Base-by-base conservation (phyloP, 2,113 vertebrate genomes). In the Carlito syrichta region DNA sequence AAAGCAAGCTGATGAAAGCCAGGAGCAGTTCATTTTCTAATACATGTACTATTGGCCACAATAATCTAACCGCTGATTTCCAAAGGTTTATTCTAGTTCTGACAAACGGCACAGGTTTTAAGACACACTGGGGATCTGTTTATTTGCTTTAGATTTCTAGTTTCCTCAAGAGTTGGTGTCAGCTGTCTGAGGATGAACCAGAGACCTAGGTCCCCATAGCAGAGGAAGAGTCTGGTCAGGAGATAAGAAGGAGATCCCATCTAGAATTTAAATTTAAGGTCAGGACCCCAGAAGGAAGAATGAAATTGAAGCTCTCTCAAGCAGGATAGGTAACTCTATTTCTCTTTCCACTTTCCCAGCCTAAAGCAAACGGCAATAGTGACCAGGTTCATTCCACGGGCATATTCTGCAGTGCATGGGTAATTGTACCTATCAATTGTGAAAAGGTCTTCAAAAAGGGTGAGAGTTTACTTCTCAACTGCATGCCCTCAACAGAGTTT, bases 31-130 rank as follows among this genome's bases (percentile, higher is more conserved):
- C 89, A 60, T 17, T n/a, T 73, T 74, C 43, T n/a, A 81, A 54
- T 68, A 54, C 43, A 20, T 27, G 38, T 62, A 35, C 81, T 91
- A 58, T 27, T 56, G 58, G 86, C 82, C 38, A 48, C 30, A 45
- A 3, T 73, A 6, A 40, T 74, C 52, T 79, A 76, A 86, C 79
- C 48, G 56, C 82, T 96, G 50, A 54, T 87, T 95, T 96, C 85
- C 76, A 56, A 76, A 73, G 60, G 69, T 62, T 95, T 94, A 60
- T 89, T 74, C 56, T 92, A 35, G 71, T 95, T 60, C 52, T 89
- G 60, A 93, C 82, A 74, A 54, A 54, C 4, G 68, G 82, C 54
- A 89, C n/a, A 9, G 45, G 63, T 71, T 95, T 94, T 60, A 43
- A 54, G 83, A 79, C 40, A 54, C 1, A 43, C 48, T 85, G 43